Conservation (phyloP, 2,888 invertebrate species). For the Ophonus ardosiacus region DNA sequence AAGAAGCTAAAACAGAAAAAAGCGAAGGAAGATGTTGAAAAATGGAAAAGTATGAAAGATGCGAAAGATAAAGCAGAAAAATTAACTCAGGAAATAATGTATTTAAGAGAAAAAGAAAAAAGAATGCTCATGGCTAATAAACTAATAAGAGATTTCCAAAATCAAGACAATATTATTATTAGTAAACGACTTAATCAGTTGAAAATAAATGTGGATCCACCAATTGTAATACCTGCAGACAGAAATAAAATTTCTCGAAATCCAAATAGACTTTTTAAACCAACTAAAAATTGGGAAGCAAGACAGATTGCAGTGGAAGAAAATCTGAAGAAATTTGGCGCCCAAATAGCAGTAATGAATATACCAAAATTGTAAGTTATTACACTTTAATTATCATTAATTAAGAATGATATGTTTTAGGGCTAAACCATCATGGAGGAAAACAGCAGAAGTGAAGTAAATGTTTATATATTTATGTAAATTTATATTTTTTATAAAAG, state of each 20-base stretch:
- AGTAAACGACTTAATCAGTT: conserved; percentile 67
- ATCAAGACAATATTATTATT: conserved; percentile 71
- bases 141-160: conserved; percentile 73
- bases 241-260: conserved; percentile 68
- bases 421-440: conserved; percentile 70
- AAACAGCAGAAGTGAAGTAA: conserved; percentile 47
- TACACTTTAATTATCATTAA: neutral
- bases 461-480: neutral
- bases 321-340: conserved; percentile 54
- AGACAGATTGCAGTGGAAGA: conserved; percentile 56
- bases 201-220: conserved; percentile 3
- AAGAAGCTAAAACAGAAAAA: conserved; percentile 69
- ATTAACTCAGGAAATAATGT: conserved; percentile 66
- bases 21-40: conserved; percentile 68
- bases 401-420: conserved; percentile 65
- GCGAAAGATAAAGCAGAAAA: conserved; percentile 65
- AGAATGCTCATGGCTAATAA: conserved; percentile 70
- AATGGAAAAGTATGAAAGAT: conserved; percentile 68
- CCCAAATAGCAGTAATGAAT: conserved; percentile 50
- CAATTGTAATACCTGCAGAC: neutral
- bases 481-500: conserved; percentile 1
- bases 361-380: conserved; percentile 71
- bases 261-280: conserved; percentile 72
- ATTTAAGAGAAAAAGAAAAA: conserved; percentile 67
- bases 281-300: conserved; percentile 73